A percentile compares a stretch with the other conserved stretches of the same genome.
Conservation (phyloP, 2,113 vertebrate species). For the Caloenas nicobarica region DNA sequence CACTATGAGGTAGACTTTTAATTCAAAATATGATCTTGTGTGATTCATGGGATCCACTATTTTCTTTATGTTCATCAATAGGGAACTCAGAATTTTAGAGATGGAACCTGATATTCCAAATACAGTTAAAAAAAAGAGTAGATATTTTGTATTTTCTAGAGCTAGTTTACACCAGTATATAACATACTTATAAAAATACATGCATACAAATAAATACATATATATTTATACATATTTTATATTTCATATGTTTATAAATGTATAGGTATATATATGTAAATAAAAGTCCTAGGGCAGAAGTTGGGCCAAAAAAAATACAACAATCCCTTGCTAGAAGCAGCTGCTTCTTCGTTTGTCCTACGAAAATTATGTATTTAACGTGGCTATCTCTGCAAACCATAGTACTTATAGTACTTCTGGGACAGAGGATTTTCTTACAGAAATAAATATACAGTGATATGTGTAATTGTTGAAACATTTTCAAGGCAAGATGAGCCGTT, state of each 20-base stretch:
- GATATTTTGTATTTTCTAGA: neutral
- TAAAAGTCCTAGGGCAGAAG: neutral
- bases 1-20: neutral
- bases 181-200: neutral
- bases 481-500: neutral
- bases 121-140: neutral
- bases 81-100: neutral
- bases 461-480: neutral
- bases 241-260: neutral
- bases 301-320: neutral
- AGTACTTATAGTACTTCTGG: conserved; percentile 11
- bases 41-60: neutral
- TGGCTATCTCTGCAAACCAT: conserved; percentile 30
- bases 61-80: neutral
- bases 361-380: conserved; percentile 27
- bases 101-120: neutral
- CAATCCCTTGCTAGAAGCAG: conserved; percentile 10
- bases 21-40: neutral
- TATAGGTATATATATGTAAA: neutral
- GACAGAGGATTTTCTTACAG: conserved; percentile 21
- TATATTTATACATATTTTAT: neutral
- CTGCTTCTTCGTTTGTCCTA: conserved; percentile 8
- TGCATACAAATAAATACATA: neutral
- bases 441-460: conserved; percentile 16
- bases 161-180: neutral